Base-by-base conservation (phyloP, 2,113 vertebrate species). In the Cochlearius cochlearius region DNA sequence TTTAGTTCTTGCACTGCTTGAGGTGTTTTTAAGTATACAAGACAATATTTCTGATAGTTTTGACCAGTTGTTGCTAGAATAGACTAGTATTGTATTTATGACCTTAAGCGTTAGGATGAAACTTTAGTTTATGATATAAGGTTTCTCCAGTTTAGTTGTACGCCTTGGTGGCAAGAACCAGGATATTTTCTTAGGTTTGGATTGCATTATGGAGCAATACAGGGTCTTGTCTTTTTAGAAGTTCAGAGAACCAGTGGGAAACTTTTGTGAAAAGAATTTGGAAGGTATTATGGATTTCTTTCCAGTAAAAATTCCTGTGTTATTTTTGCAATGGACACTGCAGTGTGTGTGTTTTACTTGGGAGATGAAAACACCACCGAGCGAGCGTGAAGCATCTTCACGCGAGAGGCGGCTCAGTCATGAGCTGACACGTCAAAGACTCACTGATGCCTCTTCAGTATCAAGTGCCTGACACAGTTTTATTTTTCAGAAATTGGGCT, bases 1-100 rank as follows among this genome's bases (percentile, higher is more conserved):
- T 95, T 94, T 74, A 89, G 25, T 38, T 83, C 88, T 92, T 78
- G 86, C 77, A 63, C 60, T 64, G 62, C 79, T 86, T 85, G 80
- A 76, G 79, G 81, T 45, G 53, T 73, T 79, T 86, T 71, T 71
- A 92, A 38, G 38, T 56, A 17, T 15, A 30, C 27, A 66, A 23
- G 50, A 36, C 32, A 71, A 64, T 66, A 36, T 8, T 60, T 90
- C 43, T 63, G 32, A 39, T 26, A 12, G 18, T 43, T 86, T 63
- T 60, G 71, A 15, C 12, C 45, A 84, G 12, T 23, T 69, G 45
- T 60, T 27, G 32, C 47, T 77, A 4, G 63, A 69, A 30, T 7
- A 47, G 41, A 45, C 52, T 34, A 56, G 18, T 15, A 16, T 67
- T 50, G 5, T 8, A 62, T 64, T 67, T n/a, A 41, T 55, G 29